phyloP scores from a whole-genome alignment of 2,888 invertebrate genomes.

The Epirrhoe tristata region DNA sequence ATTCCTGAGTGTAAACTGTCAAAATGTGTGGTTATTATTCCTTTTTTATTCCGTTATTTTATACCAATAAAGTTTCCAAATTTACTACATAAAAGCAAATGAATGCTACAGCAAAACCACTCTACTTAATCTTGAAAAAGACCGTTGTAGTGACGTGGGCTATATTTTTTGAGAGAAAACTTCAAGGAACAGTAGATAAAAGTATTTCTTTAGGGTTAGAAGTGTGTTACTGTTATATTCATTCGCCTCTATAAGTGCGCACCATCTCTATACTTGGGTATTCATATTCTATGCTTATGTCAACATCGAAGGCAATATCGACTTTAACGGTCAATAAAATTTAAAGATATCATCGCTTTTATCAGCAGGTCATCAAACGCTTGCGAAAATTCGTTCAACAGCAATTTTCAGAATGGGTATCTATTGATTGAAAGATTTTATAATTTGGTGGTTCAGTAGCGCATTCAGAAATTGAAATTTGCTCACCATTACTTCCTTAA shows the following conservation, averaged over 20 bases:
- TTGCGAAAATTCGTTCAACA: slow-evolving; percentile 60
- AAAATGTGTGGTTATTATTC: no score
- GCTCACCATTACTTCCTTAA: no score
- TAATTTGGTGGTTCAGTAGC: background rate
- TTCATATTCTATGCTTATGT: slow-evolving; percentile 19
- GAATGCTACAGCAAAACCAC: no score
- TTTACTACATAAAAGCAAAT: no score
- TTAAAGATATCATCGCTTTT: slow-evolving; percentile 67
- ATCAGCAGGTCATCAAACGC: slow-evolving; percentile 62
- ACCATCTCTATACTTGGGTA: background rate
- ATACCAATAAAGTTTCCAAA: no score
- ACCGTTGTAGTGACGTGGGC: no score
- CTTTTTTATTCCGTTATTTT: no score
- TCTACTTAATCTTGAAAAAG: no score
- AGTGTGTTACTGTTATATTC: background rate
- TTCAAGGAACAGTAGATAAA: background rate
- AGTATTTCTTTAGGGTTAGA: no score
- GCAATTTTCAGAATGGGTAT: slow-evolving; percentile 28
- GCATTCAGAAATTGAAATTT: no score
- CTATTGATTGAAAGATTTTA: background rate
- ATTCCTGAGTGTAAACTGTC: no score
- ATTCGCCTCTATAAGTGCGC: background rate
- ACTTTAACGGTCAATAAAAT: slow-evolving; percentile 71
- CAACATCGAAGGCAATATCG: slow-evolving; percentile 55
- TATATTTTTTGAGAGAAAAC: no score